Evolutionary conservation across 2,113 vertebrate species (phyloP), one percentile per base, ranked within the genome.

Genomic region (Suricata suricatta): DNA sequence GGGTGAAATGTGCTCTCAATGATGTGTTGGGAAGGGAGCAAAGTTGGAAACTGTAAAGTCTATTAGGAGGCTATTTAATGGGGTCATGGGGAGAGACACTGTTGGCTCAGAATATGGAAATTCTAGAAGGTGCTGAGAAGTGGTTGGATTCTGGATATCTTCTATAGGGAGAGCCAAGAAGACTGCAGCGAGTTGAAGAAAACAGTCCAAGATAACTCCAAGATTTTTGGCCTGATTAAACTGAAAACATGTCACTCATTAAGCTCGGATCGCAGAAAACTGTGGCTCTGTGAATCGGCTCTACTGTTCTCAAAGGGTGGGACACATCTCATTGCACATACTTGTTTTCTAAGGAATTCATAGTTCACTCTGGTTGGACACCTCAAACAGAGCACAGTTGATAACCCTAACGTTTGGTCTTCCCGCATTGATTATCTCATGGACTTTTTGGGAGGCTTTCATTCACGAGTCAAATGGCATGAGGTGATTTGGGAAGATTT

Each of bases 1-100:
- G 0, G 7, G 6, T 2, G 16, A 47, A 19, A 7, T 7, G 2
- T 10, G 7, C 10, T 63, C 3, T 15, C 3, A 6, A 27, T 14
- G 29, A 12, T 1, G 0, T 64, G 74, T 5, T 88, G 91, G 27
- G 25, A 52, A 31, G 7, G 7, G 31, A 79, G 19, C 19, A 7
- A 13, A 2, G 1, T 0, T 82, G 31, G 60, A 3, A 3, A 31
- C 9, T 17, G 25, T 9, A 54, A 79, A 16, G 23, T 17, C 38
- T 17, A 2, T 27, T 27, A 3, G 8, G 77, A 23, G 13, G 15
- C 4, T 17, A 7, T 2, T 60, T 25, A 77, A 77, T 4, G 15
- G 23, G 38, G 5, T 72, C 33, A 9, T 19, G 14, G 16, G 29
- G 33, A 47, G 25, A 77, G 44, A n/a, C 7, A 19, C 11, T n/a